These are phyloP conservation scores for Sebastes itinus DNA, from an alignment of 2,797 vertebrate species.

Conservation along the genomic window DNA sequence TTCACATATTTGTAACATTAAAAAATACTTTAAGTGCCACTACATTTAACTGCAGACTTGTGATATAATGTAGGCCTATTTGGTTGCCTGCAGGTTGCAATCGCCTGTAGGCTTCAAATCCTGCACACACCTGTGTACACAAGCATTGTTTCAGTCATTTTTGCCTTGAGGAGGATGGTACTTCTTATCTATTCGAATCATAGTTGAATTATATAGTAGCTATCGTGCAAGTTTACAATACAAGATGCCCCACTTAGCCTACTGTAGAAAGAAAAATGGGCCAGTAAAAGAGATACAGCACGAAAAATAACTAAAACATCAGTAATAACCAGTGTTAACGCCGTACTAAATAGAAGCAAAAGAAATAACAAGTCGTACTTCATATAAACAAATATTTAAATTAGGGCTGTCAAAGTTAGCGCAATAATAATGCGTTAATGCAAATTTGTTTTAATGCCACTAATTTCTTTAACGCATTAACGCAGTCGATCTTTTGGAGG, in stretches of 20 bases:
- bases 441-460: too few relatives aligned
- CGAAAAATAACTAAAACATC: not conserved
- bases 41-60: not conserved
- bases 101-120: constrained; percentile 23
- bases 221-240: constrained; percentile 12
- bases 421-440: too few relatives aligned
- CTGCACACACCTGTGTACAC: constrained; percentile 47
- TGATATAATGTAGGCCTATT: constrained; percentile 6
- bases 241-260: not conserved
- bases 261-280: not conserved
- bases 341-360: not conserved
- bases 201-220: constrained; percentile 17
- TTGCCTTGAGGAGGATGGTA: constrained; percentile 27
- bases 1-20: not conserved
- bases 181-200: constrained; percentile 49
- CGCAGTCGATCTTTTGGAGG: too few relatives aligned
- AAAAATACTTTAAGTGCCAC: not conserved
- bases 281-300: not conserved
- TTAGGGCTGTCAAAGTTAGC: not conserved
- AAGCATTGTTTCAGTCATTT: constrained; percentile 29
- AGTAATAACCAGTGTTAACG: not conserved
- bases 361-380: not conserved
- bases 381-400: not conserved
- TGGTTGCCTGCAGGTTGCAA: constrained; percentile 27
- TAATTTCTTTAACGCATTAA: too few relatives aligned